phyloP scores from a whole-genome alignment of 1,140 invertebrate species.

The Sogatella furcifera region DNA sequence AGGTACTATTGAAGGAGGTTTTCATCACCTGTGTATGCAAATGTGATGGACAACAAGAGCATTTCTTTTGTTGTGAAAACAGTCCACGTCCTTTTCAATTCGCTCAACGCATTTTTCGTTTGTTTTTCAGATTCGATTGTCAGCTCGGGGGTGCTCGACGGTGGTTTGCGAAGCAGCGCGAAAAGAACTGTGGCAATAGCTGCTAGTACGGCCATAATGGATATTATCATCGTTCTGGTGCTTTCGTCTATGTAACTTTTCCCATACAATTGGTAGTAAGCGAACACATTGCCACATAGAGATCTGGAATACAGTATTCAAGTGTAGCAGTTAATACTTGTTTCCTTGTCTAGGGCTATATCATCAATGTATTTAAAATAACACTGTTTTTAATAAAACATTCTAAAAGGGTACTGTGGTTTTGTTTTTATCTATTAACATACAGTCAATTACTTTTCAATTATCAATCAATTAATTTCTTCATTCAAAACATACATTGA shows the following conservation, averaged over 20 bases:
- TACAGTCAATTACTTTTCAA: too few species aligned
- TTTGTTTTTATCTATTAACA: too few species aligned
- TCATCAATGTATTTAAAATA: too few species aligned
- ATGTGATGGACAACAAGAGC: slow-evolving; percentile 71
- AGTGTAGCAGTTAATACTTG: too few species aligned
- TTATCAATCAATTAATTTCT: too few species aligned
- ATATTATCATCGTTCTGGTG: slow-evolving; percentile 61
- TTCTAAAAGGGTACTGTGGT: too few species aligned
- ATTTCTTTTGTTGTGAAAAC: slow-evolving; percentile 74
- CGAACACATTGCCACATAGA: slow-evolving; percentile 14
- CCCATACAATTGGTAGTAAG: slow-evolving; percentile 9
- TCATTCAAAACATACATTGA: too few species aligned
- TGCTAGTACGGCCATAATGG: slow-evolving; percentile 44
- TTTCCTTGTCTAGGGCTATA: too few species aligned
- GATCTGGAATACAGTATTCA: slow-evolving; percentile 6
- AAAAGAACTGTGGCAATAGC: slow-evolving; percentile 58
- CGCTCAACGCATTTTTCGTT: slow-evolving; percentile 43
- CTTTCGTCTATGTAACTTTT: slow-evolving; percentile 38
- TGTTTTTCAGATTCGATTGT: slow-evolving; percentile 32
- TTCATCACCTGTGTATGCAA: slow-evolving; percentile 79
- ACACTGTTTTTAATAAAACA: too few species aligned
- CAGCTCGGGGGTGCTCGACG: slow-evolving; percentile 26
- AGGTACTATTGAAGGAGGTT: too few species aligned
- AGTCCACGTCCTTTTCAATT: slow-evolving; percentile 58
- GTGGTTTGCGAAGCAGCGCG: slow-evolving; percentile 43